Conservation (phyloP, 2,113 vertebrate species). For the Pangasianodon hypophthalmus region DNA sequence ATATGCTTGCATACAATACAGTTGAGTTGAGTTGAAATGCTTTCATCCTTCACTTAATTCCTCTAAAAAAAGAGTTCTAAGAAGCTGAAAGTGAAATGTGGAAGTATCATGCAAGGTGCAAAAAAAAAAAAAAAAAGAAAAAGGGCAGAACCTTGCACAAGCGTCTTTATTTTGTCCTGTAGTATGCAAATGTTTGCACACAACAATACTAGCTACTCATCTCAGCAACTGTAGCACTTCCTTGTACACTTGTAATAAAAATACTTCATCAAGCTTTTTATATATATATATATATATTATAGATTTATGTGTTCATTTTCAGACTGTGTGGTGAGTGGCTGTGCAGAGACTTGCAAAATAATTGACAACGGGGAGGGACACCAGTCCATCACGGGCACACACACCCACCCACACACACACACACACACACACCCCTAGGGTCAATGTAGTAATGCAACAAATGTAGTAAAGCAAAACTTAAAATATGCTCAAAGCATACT, state of each 20-base stretch:
- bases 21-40: neutral
- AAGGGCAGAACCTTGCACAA: neutral
- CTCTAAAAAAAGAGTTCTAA: neutral
- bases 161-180: neutral
- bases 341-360: no score
- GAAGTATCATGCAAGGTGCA: neutral
- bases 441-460: no score
- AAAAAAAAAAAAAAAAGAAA: no score
- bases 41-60: neutral
- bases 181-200: neutral
- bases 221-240: neutral
- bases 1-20: neutral
- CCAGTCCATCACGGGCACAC: no score
- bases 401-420: neutral
- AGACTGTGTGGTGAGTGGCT: neutral
- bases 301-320: neutral
- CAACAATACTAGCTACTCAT: neutral
- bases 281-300: neutral
- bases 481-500: neutral
- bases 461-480: neutral
- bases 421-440: neutral
- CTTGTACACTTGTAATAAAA: neutral
- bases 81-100: neutral
- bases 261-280: neutral
- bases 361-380: no score